Base-by-base conservation (phyloP, 1,140 invertebrate species). In the Lasioglossum baleicum region DNA sequence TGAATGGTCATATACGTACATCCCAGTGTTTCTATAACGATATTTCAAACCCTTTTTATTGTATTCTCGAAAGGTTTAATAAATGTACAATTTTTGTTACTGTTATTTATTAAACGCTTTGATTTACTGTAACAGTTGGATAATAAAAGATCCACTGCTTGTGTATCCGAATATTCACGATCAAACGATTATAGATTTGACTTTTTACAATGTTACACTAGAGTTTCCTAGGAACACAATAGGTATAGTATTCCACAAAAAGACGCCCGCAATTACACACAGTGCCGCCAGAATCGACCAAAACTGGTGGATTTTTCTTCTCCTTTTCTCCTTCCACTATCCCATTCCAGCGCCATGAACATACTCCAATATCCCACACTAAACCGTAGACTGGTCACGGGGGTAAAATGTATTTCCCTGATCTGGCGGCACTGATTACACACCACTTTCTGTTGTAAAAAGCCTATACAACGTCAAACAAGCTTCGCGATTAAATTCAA, bases 1-100 rank as follows among this genome's bases (percentile, higher is more conserved):
- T 15, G 7, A 40, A 64, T 64, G 35, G 13, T 40, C 61, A 13
- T 64, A 64, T 31, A 17, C 4, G 13, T 2, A 35, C 15, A 13
- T 20, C 31, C 6, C 26, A 58, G 31, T 48, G 58, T 68, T 68
- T 60, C 5, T 13, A 60, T 11, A 17, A 20, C 66, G 15, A 68
- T 26, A 56, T 68, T 67, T 58, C 3, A 66, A 22, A 20, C 15
- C 20, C 5, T 26, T 66, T 66, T 48, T 35, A 10, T 4, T 75
- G 48, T 75, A 75, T 42, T 75, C 31, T 75, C 15, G 20, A n/a
- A 42, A 42, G 11, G n/a, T 53, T 51, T 42, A 71, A 78, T 78
- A 78, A 78, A 71, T 15, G 22, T 64, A 22, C 51, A 22, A 53
- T 64, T 71, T 48, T 71, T 64, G 70, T 72, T 63, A 70, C 26